A percentile compares a stretch with the other conserved stretches of the same genome.
Evolutionary conservation across 2,888 invertebrate species (phyloP).

Genomic region (Agapostemon virescens): DNA sequence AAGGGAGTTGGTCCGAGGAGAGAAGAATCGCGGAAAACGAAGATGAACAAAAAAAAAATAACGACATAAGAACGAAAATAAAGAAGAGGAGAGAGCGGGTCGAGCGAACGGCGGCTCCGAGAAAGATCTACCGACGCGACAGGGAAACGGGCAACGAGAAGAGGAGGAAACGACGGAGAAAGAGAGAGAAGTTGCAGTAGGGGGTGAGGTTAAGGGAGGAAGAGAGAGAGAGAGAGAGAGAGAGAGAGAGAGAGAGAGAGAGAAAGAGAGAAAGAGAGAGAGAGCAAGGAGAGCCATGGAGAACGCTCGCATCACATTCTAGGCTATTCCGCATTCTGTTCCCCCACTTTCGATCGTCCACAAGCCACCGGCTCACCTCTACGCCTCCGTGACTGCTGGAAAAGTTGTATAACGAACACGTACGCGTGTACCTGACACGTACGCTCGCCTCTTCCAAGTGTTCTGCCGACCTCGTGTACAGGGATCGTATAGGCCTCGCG

Average conservation of each 20-base stretch:
- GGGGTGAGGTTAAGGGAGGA: constrained; percentile 14
- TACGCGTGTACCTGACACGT: constrained; percentile 71
- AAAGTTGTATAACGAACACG: constrained; percentile 74
- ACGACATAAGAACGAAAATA: not conserved
- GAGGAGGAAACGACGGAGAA: constrained; percentile 19
- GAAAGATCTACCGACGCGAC: constrained; percentile 12
- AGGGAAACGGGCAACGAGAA: constrained; percentile 12
- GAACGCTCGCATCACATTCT: constrained; percentile 80
- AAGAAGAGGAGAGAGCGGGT: constrained; percentile 25
- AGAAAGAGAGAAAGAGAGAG: constrained; percentile 31
- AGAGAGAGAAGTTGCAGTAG: constrained; percentile 7
- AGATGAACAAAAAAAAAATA: not conserved
- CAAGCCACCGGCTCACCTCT: constrained; percentile 76
- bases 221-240: constrained; percentile 29
- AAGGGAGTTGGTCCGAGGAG: not conserved
- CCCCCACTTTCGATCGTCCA: constrained; percentile 76
- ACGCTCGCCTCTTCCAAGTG: constrained; percentile 49
- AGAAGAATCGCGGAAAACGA: constrained; percentile 10
- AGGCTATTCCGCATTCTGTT: constrained; percentile 81
- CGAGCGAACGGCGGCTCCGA: not conserved
- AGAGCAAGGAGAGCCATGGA: constrained; percentile 64
- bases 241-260: constrained; percentile 28
- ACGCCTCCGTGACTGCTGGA: constrained; percentile 72
- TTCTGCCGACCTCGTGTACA: constrained; percentile 17
- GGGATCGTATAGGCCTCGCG: not conserved